Conservation (phyloP, 2,113 vertebrate species). For the Heterotis niloticus region DNA sequence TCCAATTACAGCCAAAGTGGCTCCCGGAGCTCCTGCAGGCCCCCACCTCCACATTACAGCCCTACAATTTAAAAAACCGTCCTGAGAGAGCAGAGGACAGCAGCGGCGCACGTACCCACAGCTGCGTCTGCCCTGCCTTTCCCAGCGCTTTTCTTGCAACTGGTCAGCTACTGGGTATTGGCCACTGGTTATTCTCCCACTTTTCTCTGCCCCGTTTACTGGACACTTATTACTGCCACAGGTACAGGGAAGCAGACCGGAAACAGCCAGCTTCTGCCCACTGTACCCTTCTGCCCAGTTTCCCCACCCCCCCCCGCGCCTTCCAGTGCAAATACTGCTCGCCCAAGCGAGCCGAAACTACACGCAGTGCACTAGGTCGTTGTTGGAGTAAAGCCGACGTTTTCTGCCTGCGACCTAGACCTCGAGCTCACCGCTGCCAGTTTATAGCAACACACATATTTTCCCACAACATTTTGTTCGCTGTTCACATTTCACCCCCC, state of each 20-base stretch:
- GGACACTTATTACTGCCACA: not conserved
- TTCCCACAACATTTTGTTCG: too few species aligned
- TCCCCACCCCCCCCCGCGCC: too few species aligned
- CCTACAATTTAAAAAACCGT: constrained; percentile 59
- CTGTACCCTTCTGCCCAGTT: too few species aligned
- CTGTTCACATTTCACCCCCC: too few species aligned
- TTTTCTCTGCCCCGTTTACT: not conserved
- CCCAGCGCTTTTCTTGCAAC: not conserved
- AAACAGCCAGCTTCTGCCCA: not conserved
- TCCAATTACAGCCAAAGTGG: constrained; percentile 61
- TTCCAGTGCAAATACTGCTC: too few species aligned
- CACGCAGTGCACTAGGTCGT: too few species aligned
- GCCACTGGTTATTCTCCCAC: not conserved
- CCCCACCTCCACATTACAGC: constrained; percentile 39
- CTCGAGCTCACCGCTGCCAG: too few species aligned
- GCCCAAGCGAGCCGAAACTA: too few species aligned
- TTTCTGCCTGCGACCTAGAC: too few species aligned
- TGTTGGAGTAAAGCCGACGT: too few species aligned
- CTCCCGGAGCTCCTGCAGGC: constrained; percentile 48
- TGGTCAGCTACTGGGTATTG: not conserved
- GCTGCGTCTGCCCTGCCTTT: not conserved
- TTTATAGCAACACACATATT: too few species aligned
- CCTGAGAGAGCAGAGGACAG: constrained; percentile 30
- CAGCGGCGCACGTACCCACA: constrained; percentile 32
- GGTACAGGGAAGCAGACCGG: too few species aligned